phyloP scores from a whole-genome alignment of 2,888 invertebrate species.

The Melanargia galathea region DNA sequence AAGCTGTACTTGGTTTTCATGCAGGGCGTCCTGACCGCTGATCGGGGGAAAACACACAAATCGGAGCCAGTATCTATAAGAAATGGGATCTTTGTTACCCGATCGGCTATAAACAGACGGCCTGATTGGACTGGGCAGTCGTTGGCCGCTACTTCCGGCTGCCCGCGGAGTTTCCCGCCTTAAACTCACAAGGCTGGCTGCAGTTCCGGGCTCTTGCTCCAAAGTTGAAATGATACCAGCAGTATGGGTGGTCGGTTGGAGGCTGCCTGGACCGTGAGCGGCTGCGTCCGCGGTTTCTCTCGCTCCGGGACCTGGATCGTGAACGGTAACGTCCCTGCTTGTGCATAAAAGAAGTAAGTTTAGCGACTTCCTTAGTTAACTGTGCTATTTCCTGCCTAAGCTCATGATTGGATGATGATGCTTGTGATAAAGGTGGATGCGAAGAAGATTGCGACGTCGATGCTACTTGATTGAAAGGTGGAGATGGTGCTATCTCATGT shows the following conservation, averaged over 20 bases:
- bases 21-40: constrained; percentile 17
- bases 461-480: too few relatives aligned
- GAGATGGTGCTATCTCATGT: too few relatives aligned
- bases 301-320: neutral
- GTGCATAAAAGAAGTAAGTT: too few relatives aligned
- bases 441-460: too few relatives aligned
- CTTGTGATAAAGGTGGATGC: too few relatives aligned
- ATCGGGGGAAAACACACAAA: constrained; percentile 36
- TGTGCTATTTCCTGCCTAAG: too few relatives aligned
- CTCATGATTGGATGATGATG: too few relatives aligned
- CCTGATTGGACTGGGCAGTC: constrained; percentile 35
- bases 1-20: constrained; percentile 26
- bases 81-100: constrained; percentile 31
- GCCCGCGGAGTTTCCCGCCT: neutral
- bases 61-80: constrained; percentile 29
- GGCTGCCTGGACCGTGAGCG: neutral
- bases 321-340: too few relatives aligned
- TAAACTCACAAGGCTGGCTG: neutral
- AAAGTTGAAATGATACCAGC: neutral
- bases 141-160: constrained; percentile 28
- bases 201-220: neutral
- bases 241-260: neutral
- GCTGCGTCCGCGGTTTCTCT: neutral
- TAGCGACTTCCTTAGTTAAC: too few relatives aligned
- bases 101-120: constrained; percentile 43